phyloP scores from a whole-genome alignment of 2,888 invertebrate genomes.

The Artemia sinica region DNA sequence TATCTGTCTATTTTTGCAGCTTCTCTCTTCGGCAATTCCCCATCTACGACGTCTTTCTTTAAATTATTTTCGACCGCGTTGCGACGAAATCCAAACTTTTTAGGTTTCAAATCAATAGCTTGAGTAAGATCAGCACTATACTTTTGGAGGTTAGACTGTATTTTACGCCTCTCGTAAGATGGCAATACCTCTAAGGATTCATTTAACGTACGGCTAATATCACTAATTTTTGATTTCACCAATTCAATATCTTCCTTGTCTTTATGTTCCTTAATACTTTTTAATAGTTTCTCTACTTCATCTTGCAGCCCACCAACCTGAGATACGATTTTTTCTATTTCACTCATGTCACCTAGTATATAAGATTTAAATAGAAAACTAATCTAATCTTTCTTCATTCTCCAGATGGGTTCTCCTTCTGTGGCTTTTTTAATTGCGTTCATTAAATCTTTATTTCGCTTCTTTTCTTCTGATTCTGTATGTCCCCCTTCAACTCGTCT shows the following conservation, averaged over 20 bases:
- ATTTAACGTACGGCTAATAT: background rate
- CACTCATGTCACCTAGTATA: background rate
- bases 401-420: background rate
- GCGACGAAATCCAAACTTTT: background rate
- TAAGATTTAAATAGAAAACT: background rate
- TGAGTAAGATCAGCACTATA: background rate
- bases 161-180: constrained; percentile 1
- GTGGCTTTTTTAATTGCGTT: constrained; percentile 10
- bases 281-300: background rate
- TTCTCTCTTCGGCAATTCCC: background rate
- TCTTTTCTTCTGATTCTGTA: constrained; percentile 7
- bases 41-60: constrained; percentile 2
- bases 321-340: background rate
- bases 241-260: background rate
- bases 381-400: background rate
- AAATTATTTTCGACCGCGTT: background rate
- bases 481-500: background rate
- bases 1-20: too few relatives aligned
- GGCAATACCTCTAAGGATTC: background rate
- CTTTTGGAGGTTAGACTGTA: background rate
- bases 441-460: constrained; percentile 2
- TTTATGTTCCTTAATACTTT: background rate
- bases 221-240: background rate
- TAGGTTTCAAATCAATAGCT: background rate
- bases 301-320: background rate